Evolutionary conservation across 2,113 vertebrate species (phyloP).

Genomic region (Sphyrna mokarran): DNA sequence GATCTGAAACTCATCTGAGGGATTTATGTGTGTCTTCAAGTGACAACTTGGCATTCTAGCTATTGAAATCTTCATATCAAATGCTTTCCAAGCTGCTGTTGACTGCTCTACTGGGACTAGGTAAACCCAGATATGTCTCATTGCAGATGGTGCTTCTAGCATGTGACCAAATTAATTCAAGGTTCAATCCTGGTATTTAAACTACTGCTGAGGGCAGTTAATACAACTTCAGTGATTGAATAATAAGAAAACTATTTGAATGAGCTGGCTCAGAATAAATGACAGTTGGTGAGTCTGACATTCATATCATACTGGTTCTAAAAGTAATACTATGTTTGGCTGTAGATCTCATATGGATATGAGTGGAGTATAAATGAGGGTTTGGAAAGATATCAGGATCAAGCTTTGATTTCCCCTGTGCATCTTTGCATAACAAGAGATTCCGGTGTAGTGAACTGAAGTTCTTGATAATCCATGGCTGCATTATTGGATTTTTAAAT

Average conservation of each 20-base stretch:
- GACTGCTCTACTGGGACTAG: not conserved
- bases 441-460: not conserved
- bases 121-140: not conserved
- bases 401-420: constrained; percentile 27
- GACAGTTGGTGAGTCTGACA: not conserved
- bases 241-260: not conserved
- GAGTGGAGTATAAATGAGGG: constrained; percentile 2
- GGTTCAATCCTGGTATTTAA: not conserved
- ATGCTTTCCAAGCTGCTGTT: not conserved
- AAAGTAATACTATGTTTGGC: not conserved
- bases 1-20: not conserved
- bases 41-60: not conserved
- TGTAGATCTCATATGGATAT: not conserved
- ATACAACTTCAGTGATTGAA: not conserved
- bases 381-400: constrained; percentile 12
- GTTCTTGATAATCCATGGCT: not conserved
- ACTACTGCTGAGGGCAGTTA: too few species aligned
- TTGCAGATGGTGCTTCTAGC: not conserved
- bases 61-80: not conserved
- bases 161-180: not conserved
- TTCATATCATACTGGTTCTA: not conserved
- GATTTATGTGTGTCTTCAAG: not conserved
- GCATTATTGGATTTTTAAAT: constrained; percentile 32
- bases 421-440: not conserved
- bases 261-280: not conserved